Percentiles rank a stretch among this genome's conserved stretches.
Conservation (phyloP, 2,888 invertebrate genomes). For the Leptothorax acervorum region DNA sequence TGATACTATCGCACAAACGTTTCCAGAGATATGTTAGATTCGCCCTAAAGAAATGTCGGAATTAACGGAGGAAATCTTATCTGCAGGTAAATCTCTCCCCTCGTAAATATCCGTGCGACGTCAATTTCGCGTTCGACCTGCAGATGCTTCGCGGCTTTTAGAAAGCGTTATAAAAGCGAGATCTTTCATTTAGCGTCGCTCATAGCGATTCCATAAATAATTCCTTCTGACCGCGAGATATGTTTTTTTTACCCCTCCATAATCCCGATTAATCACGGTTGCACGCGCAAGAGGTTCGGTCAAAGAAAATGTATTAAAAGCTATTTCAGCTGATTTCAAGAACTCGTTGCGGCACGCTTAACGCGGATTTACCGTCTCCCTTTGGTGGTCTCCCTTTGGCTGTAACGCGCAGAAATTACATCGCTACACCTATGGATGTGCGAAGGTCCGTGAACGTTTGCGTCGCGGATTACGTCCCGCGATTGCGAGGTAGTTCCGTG, state of each 20-base stretch:
- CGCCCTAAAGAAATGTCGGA: slow-evolving; percentile 1
- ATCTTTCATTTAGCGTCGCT: slow-evolving; percentile 15
- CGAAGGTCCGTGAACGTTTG: slow-evolving; percentile 29
- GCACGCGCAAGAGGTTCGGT: slow-evolving; percentile 30
- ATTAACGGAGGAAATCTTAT: neutral
- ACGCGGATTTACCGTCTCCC: slow-evolving; percentile 39
- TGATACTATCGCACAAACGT: neutral
- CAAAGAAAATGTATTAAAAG: slow-evolving; percentile 36
- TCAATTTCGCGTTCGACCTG: neutral
- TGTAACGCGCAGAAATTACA: slow-evolving; percentile 28
- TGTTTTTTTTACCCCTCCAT: neutral
- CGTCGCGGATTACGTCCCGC: slow-evolving; percentile 35
- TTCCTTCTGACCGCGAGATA: slow-evolving; percentile 28
- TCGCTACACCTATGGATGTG: slow-evolving; percentile 22
- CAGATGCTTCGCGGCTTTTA: neutral
- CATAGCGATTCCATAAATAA: slow-evolving; percentile 6
- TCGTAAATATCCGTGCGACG: neutral
- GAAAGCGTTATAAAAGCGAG: slow-evolving; percentile 5
- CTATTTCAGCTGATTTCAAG: slow-evolving; percentile 33
- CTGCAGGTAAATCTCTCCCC: neutral
- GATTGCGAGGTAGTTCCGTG: slow-evolving; percentile 20
- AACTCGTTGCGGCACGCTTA: slow-evolving; percentile 38
- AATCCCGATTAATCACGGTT: slow-evolving; percentile 44
- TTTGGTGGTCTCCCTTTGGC: neutral
- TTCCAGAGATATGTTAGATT: neutral